Evolutionary conservation across 92 coral and sea anemone species (phyloP).

Genomic region (Bergia sp.): DNA sequence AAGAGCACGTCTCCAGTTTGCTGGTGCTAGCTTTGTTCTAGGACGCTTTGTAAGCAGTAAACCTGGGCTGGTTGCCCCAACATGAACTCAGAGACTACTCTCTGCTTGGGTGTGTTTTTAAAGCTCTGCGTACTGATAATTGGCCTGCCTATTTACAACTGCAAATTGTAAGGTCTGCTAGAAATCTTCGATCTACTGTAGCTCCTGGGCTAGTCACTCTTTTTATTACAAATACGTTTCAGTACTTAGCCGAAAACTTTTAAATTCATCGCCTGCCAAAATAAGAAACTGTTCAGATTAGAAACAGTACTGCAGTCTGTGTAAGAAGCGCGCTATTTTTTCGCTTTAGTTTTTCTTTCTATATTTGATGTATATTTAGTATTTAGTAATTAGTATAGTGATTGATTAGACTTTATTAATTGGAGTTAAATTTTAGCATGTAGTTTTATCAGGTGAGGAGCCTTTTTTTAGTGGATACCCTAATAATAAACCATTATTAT

Average conservation of each 20-base stretch:
- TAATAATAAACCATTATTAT: too few species aligned
- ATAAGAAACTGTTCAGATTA: constrained; percentile 28
- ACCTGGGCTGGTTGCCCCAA: constrained; percentile 39
- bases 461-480: too few species aligned
- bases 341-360: background rate
- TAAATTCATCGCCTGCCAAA: constrained; percentile 8
- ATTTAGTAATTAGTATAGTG: background rate
- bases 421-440: background rate
- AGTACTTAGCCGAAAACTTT: constrained; percentile 21
- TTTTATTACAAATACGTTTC: constrained; percentile 37
- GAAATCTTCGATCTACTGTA: constrained; percentile 15
- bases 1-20: constrained; percentile 42
- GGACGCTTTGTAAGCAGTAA: constrained; percentile 45
- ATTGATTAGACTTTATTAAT: background rate
- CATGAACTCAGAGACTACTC: constrained; percentile 6
- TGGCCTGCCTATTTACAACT: constrained; percentile 10
- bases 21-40: constrained; percentile 59
- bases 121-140: constrained; percentile 4
- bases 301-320: constrained; percentile 13
- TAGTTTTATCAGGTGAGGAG: too few species aligned
- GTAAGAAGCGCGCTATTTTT: constrained; percentile 25
- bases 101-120: background rate
- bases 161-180: constrained; percentile 13
- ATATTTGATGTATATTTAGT: background rate
- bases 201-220: constrained; percentile 21